Evolutionary conservation across 2,113 vertebrate genomes (phyloP).

Genomic region (Todiramphus saurophagus): DNA sequence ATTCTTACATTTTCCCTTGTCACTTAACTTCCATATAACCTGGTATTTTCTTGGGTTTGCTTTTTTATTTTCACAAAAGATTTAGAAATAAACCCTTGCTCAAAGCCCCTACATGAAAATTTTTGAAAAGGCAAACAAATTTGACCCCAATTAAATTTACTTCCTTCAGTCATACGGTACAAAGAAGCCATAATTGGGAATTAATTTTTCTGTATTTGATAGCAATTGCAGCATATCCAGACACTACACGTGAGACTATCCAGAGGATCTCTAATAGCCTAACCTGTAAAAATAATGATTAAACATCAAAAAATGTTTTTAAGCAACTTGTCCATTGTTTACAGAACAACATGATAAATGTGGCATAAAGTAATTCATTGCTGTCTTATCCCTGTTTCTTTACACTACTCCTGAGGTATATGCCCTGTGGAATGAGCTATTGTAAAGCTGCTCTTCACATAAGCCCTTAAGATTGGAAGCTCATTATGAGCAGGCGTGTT

Average conservation of each 20-base stretch:
- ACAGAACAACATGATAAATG: background rate
- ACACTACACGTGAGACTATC: background rate
- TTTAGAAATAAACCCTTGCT: background rate
- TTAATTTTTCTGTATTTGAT: background rate
- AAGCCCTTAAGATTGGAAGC: background rate
- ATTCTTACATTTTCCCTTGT: background rate
- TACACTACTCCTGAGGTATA: background rate
- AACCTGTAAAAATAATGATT: background rate
- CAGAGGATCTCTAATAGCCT: background rate
- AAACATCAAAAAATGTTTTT: background rate
- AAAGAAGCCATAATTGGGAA: background rate
- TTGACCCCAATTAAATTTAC: background rate
- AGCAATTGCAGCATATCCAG: background rate
- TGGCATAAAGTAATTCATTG: background rate
- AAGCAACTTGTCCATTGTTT: background rate
- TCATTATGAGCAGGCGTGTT: background rate
- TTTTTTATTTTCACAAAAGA: background rate
- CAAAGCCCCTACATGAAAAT: background rate
- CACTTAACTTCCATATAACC: background rate
- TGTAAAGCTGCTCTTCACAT: background rate
- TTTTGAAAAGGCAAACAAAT: background rate
- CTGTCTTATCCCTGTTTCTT: background rate
- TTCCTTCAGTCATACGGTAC: background rate
- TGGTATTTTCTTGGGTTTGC: background rate
- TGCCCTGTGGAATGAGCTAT: background rate